phyloP scores from a whole-genome alignment of 1,140 invertebrate genomes.

The Triops cancriformis region DNA sequence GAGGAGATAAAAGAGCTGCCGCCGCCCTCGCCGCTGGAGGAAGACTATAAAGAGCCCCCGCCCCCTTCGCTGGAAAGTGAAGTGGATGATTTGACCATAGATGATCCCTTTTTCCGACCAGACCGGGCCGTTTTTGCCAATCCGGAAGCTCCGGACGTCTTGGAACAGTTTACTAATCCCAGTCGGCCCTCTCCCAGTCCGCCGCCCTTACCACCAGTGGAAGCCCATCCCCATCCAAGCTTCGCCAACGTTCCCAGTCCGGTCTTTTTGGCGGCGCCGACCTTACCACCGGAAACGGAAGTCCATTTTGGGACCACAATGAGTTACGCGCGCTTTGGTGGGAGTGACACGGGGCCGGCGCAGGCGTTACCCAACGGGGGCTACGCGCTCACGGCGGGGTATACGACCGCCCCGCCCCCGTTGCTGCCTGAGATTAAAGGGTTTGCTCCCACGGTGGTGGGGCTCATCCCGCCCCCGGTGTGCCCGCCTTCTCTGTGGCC shows the following conservation, averaged over 20 bases:
- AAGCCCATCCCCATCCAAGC: slow-evolving; percentile 1
- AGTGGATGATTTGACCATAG: neutral
- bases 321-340: neutral
- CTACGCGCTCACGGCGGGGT: neutral
- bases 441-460: slow-evolving; percentile 12
- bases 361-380: neutral
- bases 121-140: neutral
- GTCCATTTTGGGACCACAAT: slow-evolving; percentile 19
- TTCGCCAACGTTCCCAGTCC: slow-evolving; percentile 21
- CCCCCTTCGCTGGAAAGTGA: neutral
- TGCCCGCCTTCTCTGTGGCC: slow-evolving; percentile 30
- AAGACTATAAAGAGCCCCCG: neutral
- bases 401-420: slow-evolving; percentile 21
- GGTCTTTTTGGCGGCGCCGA: neutral
- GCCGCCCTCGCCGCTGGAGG: neutral
- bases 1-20: neutral
- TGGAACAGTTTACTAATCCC: neutral
- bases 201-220: neutral
- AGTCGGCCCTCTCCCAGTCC: slow-evolving; percentile 2
- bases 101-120: neutral
- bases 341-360: neutral
- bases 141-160: slow-evolving; percentile 18
- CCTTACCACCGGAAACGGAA: slow-evolving; percentile 20
- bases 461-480: slow-evolving; percentile 16
- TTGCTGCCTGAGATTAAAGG: slow-evolving; percentile 2